Base-by-base conservation (phyloP, 2,797 vertebrate species). In the Sebastes variabilis region DNA sequence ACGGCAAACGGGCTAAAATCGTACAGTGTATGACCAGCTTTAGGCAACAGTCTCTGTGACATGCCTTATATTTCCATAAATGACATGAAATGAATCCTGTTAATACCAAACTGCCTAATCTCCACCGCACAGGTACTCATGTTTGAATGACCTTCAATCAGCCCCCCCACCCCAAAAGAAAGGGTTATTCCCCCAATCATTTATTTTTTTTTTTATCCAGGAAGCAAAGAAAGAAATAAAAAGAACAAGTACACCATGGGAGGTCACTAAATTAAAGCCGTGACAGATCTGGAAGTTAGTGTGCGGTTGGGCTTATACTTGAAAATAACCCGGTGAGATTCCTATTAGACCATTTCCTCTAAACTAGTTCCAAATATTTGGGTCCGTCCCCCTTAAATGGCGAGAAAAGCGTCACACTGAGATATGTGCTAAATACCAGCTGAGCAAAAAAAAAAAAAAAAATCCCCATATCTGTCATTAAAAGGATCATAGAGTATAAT, bases 401-500 rank as follows among this genome's bases (percentile, higher is more conserved):
- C 79, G 77, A 84, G 84, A 92, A 86, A 84, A 88, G 89, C 92
- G 75, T 86, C 91, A 90, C 60, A 91, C 89, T 92, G 92, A 90
- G 89, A 93, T 88, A 91, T 90, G 91, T 89, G 85, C 87, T 91
- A 92, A 93, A 93, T 91, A 91, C 84, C 82, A 76, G 86, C 90
- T 79, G 83, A 87, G 91, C 54, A 79, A 83, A 81, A 87, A 88
- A 81, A 76, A 72, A 61, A 79, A 62, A 75, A 79, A 91, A 88
- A 89, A 89, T 85, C 89, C 90, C 90, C 88, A 66, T 89, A 92
- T 92, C 87, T 91, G 90, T 90, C 91, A 93, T 94, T 92, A 93
- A 89, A 93, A 72, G 84, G 87, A 92, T 93, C 87, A 88, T 72
- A 84, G 77, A 91, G 86, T 89, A 89, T 94, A 91, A 94, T 94